A percentile compares a stretch with the other conserved stretches of the same genome.
Evolutionary conservation across 1,140 invertebrate genomes (phyloP).

Genomic region (Rhizoglyphus robini): DNA sequence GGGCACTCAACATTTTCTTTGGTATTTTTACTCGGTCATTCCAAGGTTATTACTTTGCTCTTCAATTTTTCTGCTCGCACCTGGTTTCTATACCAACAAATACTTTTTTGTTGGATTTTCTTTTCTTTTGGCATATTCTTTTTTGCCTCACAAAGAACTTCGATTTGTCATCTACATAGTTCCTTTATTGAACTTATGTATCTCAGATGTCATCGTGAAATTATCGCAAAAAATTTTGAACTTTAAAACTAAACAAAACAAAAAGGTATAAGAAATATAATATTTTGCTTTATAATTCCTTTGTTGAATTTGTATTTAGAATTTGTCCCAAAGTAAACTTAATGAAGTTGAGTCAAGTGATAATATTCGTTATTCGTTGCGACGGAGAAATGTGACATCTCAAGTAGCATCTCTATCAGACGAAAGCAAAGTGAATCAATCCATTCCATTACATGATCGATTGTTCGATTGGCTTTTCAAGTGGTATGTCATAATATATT

Average conservation of each 20-base stretch:
- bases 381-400: too few species aligned
- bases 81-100: slow-evolving; percentile 57
- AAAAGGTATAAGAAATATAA: not conserved
- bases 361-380: too few species aligned
- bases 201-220: slow-evolving; percentile 41
- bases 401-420: too few species aligned
- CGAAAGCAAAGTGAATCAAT: too few species aligned
- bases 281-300: not conserved
- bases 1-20: slow-evolving; percentile 88
- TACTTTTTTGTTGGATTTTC: slow-evolving; percentile 49
- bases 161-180: slow-evolving; percentile 95
- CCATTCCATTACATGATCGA: too few species aligned
- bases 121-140: slow-evolving; percentile 82
- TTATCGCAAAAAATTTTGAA: too few species aligned
- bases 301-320: too few species aligned
- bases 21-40: slow-evolving; percentile 97
- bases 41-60: slow-evolving; percentile 73
- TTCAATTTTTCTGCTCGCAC: slow-evolving; percentile 54
- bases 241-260: not conserved
- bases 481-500: too few species aligned
- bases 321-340: too few species aligned
- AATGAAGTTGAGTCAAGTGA: too few species aligned
- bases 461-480: too few species aligned
- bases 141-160: slow-evolving; percentile 94
- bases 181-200: slow-evolving; percentile 81